phyloP scores from a whole-genome alignment of 2,113 vertebrate genomes.

The Promerops cafer region DNA sequence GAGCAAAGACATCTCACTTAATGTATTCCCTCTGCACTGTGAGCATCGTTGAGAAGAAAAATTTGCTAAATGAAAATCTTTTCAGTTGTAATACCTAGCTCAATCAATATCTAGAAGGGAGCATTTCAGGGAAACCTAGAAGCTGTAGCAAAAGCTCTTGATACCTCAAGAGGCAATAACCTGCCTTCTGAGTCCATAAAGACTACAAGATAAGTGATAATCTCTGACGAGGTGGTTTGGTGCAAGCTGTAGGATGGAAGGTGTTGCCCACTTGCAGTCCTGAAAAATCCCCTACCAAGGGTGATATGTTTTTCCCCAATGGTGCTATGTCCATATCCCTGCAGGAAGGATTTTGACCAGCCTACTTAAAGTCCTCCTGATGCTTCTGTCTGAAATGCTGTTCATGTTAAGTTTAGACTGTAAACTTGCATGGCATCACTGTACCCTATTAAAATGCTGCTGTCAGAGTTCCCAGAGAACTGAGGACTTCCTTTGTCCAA shows the following conservation, averaged over 20 bases:
- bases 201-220: not conserved
- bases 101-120: not conserved
- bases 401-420: not conserved
- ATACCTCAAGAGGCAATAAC: not conserved
- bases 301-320: too few relatives aligned
- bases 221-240: not conserved
- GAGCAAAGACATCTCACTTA: not conserved
- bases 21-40: not conserved
- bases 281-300: not conserved
- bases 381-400: not conserved
- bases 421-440: not conserved
- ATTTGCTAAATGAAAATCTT: conserved; percentile 2
- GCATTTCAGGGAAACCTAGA: not conserved
- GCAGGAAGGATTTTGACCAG: not conserved
- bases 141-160: not conserved
- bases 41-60: not conserved
- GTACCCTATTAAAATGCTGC: not conserved
- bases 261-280: not conserved
- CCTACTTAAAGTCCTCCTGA: not conserved
- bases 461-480: not conserved
- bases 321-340: not conserved
- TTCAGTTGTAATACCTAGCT: not conserved
- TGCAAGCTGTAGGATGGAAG: not conserved
- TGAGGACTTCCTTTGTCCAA: not conserved
- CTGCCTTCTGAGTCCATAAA: not conserved